Base-by-base conservation (phyloP, 37 sponge, comb jelly and placozoan species). In the Cliona cf. orientalis region DNA sequence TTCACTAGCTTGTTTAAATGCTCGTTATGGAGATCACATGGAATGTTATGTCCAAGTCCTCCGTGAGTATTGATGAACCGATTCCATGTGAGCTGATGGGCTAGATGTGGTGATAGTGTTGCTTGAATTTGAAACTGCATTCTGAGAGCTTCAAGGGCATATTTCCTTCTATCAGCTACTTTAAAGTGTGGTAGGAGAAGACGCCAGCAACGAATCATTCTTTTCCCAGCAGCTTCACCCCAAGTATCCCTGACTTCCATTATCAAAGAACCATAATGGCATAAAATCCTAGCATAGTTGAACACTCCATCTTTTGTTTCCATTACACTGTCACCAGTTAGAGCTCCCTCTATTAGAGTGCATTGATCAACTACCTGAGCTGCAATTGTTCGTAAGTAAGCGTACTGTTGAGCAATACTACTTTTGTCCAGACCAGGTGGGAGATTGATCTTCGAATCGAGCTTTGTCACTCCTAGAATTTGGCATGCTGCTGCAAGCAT, bases 1-100 rank as follows among this genome's bases (percentile, higher is more conserved):
- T 87, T 87, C 3, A 80, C 9, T n/a, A 73, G 44, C 66, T 73
- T 80, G 42, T 87, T 87, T 0, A 80, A 33, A 61, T 87, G 87
- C 42, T 87, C 87, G 34, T 60, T 83, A 46, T 74, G 34, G 2
- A 74, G 75, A 46, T 83, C 65, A 36, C 60, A 72, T 46, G 57
- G 82, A 72, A 81, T 81, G 43, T 81, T 81, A 28, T 41, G 42
- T 46, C 82, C 82, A 19, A 17, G 22, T 3, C 82, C 82, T 42
- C 81, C 87, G 21, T 72, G 53, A 14, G 73, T 80, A 44, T 87
- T 87, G 2, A 80, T 65, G 41, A 86, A 87, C 3, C 81, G 37
- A 46, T 72, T 28, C 87, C 87, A 87, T 22, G 32, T 61, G n/a
- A 87, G 40, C 33, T 87, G 73, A 37, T 87, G 80, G 35, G 55